Base-by-base conservation (phyloP, 2,113 vertebrate genomes). In the Psettodes erumei region DNA sequence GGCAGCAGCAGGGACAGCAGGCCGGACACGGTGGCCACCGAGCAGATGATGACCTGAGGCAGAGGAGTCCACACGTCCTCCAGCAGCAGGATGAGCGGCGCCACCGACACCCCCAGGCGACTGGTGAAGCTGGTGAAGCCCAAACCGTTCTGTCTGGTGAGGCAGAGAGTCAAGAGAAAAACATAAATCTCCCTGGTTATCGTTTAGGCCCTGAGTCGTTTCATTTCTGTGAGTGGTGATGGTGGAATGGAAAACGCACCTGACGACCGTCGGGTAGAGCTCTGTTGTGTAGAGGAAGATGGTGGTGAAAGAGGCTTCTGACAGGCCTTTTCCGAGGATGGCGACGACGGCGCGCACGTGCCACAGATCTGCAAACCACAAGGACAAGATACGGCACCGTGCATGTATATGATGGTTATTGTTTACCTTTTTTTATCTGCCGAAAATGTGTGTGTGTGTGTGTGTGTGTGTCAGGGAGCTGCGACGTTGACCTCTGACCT, bases 191-290 rank as follows among this genome's bases (percentile, higher is more conserved):
- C n/a, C n/a, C n/a, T n/a, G n/a, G n/a, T n/a, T n/a, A n/a, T n/a
- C n/a, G n/a, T n/a, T n/a, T n/a, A n/a, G n/a, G n/a, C n/a, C n/a
- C n/a, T n/a, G n/a, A n/a, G n/a, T n/a, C n/a, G n/a, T n/a, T n/a
- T n/a, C n/a, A n/a, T n/a, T n/a, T n/a, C n/a, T n/a, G n/a, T n/a
- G n/a, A n/a, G n/a, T n/a, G n/a, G n/a, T n/a, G n/a, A n/a, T n/a
- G n/a, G n/a, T n/a, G n/a, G n/a, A n/a, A n/a, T n/a, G n/a, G n/a
- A n/a, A n/a, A n/a, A n/a, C n/a, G n/a, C n/a, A 97, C 96, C 96
- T 95, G 79, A 96, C 70, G 9, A 96, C 91, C 0, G 96, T 97
- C 8, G 96, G 96, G 71, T 92, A 97, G 32, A 97, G 87, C 79
- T 97, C 96, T 0, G 95, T 89, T 1, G 96, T 96, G 87, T 95